A percentile compares a stretch with the other conserved stretches of the same genome.
Conservation (phyloP, 2,888 invertebrate genomes). For the Microplitis deprimator region DNA sequence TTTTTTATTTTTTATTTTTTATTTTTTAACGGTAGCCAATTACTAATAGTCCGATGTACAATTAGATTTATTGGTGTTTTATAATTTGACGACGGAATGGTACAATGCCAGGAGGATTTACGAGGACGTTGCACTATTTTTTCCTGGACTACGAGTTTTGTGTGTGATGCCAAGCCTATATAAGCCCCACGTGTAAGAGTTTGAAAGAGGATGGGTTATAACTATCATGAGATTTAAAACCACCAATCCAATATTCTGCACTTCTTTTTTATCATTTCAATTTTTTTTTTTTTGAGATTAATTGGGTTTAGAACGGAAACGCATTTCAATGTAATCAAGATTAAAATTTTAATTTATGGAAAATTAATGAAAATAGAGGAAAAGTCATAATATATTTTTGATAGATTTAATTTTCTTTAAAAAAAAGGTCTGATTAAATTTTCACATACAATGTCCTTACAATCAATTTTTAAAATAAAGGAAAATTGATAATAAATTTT, state of each 20-base stretch:
- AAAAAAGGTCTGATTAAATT: too few species aligned
- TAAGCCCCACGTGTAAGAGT: conserved; percentile 6
- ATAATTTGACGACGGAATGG: conserved; percentile 46
- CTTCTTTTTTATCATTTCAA: not conserved
- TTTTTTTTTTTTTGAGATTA: too few species aligned
- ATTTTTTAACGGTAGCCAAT: conserved; percentile 53
- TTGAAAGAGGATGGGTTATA: not conserved
- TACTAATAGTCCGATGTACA: conserved; percentile 62
- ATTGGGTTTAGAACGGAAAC: too few species aligned
- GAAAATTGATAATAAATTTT: too few species aligned
- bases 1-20: conserved; percentile 42
- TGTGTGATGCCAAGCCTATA: not conserved
- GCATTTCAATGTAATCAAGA: too few species aligned
- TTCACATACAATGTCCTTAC: too few species aligned
- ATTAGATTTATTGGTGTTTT: conserved; percentile 51
- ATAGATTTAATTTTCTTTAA: too few species aligned
- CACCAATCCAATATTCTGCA: conserved; percentile 11
- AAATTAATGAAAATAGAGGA: too few species aligned
- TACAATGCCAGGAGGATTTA: conserved; percentile 43
- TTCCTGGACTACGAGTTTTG: conserved; percentile 2
- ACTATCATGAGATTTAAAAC: conserved; percentile 17
- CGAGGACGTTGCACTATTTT: conserved; percentile 24
- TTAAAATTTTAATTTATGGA: too few species aligned
- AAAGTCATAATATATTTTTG: too few species aligned
- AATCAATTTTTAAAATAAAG: too few species aligned